These are phyloP conservation scores for Loxodonta africana DNA, from an alignment of 2,113 vertebrate genomes.

Conservation along the genomic window DNA sequence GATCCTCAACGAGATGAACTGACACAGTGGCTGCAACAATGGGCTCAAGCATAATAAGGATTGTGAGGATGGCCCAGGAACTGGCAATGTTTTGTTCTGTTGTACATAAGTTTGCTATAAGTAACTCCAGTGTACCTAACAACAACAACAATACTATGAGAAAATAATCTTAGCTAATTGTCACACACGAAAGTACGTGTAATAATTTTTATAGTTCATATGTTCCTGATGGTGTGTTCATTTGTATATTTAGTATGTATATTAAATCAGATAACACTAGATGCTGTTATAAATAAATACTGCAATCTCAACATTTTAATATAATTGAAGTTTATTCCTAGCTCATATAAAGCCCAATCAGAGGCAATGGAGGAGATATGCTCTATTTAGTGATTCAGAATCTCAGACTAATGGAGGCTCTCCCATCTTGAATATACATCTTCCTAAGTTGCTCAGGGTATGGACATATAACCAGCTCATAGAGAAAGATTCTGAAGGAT, in stretches of 20 bases:
- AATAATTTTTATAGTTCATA: not conserved
- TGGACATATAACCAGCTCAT: not conserved
- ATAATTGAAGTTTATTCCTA: not conserved
- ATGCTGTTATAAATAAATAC: not conserved
- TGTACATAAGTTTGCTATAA: no score
- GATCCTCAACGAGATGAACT: no score
- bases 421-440: not conserved
- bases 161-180: not conserved
- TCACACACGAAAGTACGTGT: not conserved
- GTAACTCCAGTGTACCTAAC: no score
- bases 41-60: no score
- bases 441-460: not conserved
- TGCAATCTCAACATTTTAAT: not conserved
- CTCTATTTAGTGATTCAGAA: not conserved
- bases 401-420: not conserved
- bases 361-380: not conserved
- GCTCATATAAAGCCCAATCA: not conserved
- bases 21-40: no score
- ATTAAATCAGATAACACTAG: not conserved
- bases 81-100: no score
- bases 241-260: not conserved
- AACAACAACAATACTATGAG: not conserved
- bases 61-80: no score
- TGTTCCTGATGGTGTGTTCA: not conserved
- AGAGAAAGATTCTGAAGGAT: not conserved